These are phyloP conservation scores for Caenorhabditis virilis DNA, from an alignment of 2,888 invertebrate genomes.

Conservation along the genomic window DNA sequence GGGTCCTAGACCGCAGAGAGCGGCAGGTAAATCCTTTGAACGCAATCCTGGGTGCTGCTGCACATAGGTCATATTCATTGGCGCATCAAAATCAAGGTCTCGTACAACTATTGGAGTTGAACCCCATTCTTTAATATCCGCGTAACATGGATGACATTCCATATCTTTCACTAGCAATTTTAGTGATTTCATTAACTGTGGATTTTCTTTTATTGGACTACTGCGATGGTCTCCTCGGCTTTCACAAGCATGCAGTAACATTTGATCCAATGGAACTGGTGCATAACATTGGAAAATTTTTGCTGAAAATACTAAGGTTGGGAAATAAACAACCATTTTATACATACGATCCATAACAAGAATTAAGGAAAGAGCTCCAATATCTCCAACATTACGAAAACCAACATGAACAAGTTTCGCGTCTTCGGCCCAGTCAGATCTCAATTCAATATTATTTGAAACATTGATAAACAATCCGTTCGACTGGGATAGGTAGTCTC, in stretches of 20 bases:
- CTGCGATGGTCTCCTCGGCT: slow-evolving; percentile 8
- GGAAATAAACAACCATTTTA: background rate
- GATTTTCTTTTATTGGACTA: slow-evolving; percentile 6
- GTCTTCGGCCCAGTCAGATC: slow-evolving; percentile 23
- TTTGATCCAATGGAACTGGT: slow-evolving; percentile 11
- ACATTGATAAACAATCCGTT: slow-evolving; percentile 33
- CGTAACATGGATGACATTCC: slow-evolving; percentile 33
- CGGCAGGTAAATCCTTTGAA: slow-evolving; percentile 28
- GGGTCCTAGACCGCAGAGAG: slow-evolving; percentile 17
- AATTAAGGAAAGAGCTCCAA: slow-evolving; percentile 14
- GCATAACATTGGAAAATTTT: slow-evolving; percentile 32
- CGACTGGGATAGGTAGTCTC: slow-evolving; percentile 29
- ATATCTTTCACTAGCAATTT: slow-evolving; percentile 22
- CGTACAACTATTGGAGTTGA: slow-evolving; percentile 23
- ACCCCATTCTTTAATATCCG: slow-evolving; percentile 14
- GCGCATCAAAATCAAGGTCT: slow-evolving; percentile 25
- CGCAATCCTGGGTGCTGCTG: no score
- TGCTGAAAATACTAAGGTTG: slow-evolving; percentile 13
- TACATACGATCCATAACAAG: slow-evolving; percentile 32
- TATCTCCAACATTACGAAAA: slow-evolving; percentile 24
- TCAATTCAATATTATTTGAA: slow-evolving; percentile 5
- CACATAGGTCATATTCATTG: slow-evolving; percentile 7
- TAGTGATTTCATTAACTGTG: slow-evolving; percentile 6
- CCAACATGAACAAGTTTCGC: slow-evolving; percentile 35
- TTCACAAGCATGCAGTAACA: slow-evolving; percentile 14